Conservation (phyloP, 2,113 vertebrate species). For the Hypanus sabinus region DNA sequence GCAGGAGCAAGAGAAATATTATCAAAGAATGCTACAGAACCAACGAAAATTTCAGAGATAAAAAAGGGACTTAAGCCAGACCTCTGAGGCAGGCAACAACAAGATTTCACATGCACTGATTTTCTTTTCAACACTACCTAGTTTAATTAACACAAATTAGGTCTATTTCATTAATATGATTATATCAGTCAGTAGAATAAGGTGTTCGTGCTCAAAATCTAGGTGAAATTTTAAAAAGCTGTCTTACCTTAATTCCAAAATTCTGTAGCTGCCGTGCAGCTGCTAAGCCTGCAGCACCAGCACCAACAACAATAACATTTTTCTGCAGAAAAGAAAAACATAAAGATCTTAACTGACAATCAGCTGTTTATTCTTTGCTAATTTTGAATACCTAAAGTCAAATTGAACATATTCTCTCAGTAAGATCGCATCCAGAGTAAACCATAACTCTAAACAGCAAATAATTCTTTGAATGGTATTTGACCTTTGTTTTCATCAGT, state of each 20-base stretch:
- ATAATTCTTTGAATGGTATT: background rate
- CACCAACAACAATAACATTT: slow-evolving; percentile 82
- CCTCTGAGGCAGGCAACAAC: background rate
- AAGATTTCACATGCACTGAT: background rate
- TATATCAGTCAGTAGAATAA: background rate
- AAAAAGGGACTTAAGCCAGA: too few species aligned
- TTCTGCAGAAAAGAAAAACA: slow-evolving; percentile 55
- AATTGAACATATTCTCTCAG: background rate
- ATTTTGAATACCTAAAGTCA: background rate
- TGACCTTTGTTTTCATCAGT: background rate
- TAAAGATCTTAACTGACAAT: background rate
- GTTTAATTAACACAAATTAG: background rate
- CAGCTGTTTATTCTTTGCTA: background rate
- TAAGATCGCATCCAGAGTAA: background rate
- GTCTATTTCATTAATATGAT: background rate
- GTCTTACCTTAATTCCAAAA: slow-evolving; percentile 86
- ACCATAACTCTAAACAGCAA: background rate
- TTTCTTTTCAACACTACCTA: background rate
- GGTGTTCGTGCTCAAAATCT: background rate
- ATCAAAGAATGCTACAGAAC: too few species aligned
- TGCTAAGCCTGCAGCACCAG: slow-evolving; percentile 84
- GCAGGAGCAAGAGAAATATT: too few species aligned
- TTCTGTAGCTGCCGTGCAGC: slow-evolving; percentile 86
- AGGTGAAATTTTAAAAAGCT: background rate
- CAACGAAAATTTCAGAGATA: too few species aligned